phyloP scores from a whole-genome alignment of 2,113 vertebrate genomes.

The Ciconia maguari region DNA sequence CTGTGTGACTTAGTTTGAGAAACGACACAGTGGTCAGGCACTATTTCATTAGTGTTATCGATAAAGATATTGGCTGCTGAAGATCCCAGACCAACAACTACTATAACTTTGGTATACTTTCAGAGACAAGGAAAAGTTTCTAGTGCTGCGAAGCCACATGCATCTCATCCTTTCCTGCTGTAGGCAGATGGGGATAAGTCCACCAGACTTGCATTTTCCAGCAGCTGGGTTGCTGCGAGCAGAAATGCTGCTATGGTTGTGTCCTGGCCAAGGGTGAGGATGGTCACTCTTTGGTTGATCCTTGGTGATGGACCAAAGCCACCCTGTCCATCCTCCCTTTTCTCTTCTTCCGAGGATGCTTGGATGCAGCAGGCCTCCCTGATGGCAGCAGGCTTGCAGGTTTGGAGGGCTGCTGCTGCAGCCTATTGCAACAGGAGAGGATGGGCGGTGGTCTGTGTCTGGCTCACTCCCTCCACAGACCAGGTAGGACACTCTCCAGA shows the following conservation, averaged over 20 bases:
- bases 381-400: background rate
- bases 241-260: background rate
- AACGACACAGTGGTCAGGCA: background rate
- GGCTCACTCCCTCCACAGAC: background rate
- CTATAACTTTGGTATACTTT: background rate
- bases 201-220: background rate
- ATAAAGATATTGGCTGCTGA: background rate
- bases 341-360: background rate
- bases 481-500: background rate
- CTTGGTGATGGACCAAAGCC: background rate
- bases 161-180: background rate
- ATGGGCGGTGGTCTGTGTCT: background rate
- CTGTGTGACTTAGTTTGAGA: background rate
- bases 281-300: background rate
- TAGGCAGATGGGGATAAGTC: fast-evolving
- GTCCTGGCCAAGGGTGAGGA: background rate
- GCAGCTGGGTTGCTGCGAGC: background rate
- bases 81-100: background rate
- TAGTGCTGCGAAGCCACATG: background rate
- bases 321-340: background rate
- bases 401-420: background rate
- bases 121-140: background rate
- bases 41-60: background rate
- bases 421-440: background rate
- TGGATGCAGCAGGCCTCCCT: background rate